Percentiles rank a stretch among this genome's conserved stretches.
phyloP scores from a whole-genome alignment of 1,140 invertebrate species.

The Tenebrio molitor region DNA sequence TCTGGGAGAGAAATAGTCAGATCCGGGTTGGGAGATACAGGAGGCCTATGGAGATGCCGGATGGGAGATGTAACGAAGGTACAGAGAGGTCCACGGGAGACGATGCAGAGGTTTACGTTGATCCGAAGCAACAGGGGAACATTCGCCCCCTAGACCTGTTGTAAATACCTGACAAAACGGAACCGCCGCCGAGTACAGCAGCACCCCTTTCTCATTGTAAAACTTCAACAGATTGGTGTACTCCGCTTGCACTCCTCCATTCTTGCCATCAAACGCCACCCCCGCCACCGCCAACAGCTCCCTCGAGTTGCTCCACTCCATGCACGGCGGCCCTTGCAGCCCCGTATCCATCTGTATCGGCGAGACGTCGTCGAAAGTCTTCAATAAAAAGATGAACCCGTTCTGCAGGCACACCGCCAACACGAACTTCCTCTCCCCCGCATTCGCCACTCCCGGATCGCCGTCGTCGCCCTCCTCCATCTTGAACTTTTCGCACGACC shows the following conservation, averaged over 20 bases:
- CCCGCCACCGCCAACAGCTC: conserved; percentile 95
- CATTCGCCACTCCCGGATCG: conserved; percentile 67
- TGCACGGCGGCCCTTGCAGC: conserved; percentile 80
- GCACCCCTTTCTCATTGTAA: conserved; percentile 75
- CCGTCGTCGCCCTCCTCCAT: conserved; percentile 94
- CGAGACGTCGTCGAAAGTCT: conserved; percentile 93
- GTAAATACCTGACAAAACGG: conserved; percentile 75
- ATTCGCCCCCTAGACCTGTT: background rate
- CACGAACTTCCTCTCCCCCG: conserved; percentile 72
- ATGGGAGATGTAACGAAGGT: too few relatives aligned
- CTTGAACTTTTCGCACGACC: conserved; percentile 98
- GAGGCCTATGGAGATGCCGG: too few relatives aligned
- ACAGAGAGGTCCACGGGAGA: too few relatives aligned
- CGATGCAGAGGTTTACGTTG: too few relatives aligned
- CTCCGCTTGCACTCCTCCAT: conserved; percentile 62
- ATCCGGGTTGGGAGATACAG: too few relatives aligned
- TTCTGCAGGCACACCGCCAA: conserved; percentile 91
- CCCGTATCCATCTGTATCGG: conserved; percentile 88
- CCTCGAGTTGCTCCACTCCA: conserved; percentile 97
- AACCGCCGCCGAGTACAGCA: conserved; percentile 75
- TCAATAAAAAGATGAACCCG: conserved; percentile 89
- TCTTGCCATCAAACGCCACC: conserved; percentile 65
- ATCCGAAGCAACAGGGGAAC: background rate
- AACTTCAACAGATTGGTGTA: conserved; percentile 76
- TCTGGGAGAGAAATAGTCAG: too few relatives aligned